A percentile compares a stretch with the other conserved stretches of the same genome.
These are phyloP conservation scores for Pygathrix nemaeus DNA, from an alignment of 2,113 vertebrate species.

Conservation along the genomic window DNA sequence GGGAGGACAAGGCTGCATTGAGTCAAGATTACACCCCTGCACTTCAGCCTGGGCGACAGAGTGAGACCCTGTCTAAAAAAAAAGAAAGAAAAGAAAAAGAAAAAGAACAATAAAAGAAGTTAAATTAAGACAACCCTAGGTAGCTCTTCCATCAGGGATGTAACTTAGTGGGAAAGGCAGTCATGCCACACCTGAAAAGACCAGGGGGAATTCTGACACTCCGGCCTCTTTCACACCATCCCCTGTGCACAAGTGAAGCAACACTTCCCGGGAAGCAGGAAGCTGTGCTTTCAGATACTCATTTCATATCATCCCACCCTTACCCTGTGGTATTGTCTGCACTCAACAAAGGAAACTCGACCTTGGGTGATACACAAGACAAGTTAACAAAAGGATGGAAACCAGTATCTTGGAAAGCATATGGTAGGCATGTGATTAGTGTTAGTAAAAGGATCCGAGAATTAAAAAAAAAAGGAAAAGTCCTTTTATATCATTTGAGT, in stretches of 20 bases:
- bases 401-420: slow-evolving; percentile 56
- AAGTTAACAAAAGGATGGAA: slow-evolving; percentile 51
- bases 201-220: not conserved
- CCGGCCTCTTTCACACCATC: not conserved
- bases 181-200: not conserved
- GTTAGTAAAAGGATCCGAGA: not conserved
- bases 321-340: not conserved
- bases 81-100: too few relatives aligned
- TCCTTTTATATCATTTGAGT: slow-evolving; percentile 40
- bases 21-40: too few relatives aligned
- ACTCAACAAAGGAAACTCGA: slow-evolving; percentile 62
- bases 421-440: slow-evolving; percentile 42
- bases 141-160: not conserved
- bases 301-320: not conserved
- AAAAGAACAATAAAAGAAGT: not conserved
- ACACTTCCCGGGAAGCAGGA: not conserved
- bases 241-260: not conserved
- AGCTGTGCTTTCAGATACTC: slow-evolving; percentile 21
- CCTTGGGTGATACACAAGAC: slow-evolving; percentile 29
- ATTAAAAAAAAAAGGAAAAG: not conserved
- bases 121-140: not conserved
- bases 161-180: not conserved
- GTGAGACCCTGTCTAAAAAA: too few relatives aligned
- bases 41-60: too few relatives aligned
- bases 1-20: too few relatives aligned